Conservation (phyloP, 1,140 invertebrate genomes). For the Diuraphis noxia region DNA sequence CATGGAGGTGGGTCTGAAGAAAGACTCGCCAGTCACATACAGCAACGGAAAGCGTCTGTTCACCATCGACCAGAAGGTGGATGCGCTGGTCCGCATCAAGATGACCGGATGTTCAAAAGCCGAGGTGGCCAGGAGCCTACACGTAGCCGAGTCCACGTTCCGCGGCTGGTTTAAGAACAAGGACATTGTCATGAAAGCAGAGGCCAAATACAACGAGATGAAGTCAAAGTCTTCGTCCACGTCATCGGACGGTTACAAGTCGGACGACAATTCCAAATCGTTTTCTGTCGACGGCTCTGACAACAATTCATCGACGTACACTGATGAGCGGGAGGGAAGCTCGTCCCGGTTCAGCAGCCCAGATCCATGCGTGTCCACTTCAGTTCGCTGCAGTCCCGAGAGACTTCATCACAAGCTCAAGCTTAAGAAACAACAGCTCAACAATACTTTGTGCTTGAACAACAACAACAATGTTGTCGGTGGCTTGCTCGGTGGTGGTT, state of each 20-base stretch:
- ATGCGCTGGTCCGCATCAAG: slow-evolving; percentile 48
- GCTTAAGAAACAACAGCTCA: neutral
- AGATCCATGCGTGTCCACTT: neutral
- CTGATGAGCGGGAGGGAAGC: slow-evolving; percentile 15
- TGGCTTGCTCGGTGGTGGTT: neutral
- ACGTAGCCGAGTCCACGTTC: slow-evolving; percentile 49
- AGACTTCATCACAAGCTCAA: neutral
- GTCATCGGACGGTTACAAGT: slow-evolving; percentile 24
- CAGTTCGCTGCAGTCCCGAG: neutral
- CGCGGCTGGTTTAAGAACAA: slow-evolving; percentile 50
- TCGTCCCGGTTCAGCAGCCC: slow-evolving; percentile 28
- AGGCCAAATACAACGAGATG: slow-evolving; percentile 40
- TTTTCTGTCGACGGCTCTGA: slow-evolving; percentile 26
- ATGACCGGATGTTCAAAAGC: slow-evolving; percentile 44
- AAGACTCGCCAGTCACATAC: slow-evolving; percentile 42
- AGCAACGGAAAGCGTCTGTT: slow-evolving; percentile 49
- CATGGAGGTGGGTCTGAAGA: slow-evolving; percentile 35
- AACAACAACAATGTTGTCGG: neutral
- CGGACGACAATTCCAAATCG: slow-evolving; percentile 43
- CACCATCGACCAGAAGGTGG: slow-evolving; percentile 47
- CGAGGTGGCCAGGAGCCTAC: slow-evolving; percentile 42
- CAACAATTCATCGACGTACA: slow-evolving; percentile 37
- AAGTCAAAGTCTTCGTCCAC: slow-evolving; percentile 14
- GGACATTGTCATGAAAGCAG: slow-evolving; percentile 43
- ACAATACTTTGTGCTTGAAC: neutral